Evolutionary conservation across 30 jellyfish, hydroid and myxozoan species (phyloP).

Genomic region (Clytia hemisphaerica): DNA sequence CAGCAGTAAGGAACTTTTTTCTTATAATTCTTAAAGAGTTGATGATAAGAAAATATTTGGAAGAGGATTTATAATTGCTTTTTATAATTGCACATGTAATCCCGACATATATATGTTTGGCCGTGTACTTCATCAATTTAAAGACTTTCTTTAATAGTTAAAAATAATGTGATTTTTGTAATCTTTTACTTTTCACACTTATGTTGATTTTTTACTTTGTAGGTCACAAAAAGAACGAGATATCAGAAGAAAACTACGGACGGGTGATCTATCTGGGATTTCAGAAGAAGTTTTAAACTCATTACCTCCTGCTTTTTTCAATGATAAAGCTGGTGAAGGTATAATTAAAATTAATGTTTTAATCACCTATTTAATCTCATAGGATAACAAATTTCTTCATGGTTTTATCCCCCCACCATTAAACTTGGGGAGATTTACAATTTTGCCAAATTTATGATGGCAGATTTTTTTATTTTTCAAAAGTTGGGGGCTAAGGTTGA

Average conservation of each 20-base stretch:
- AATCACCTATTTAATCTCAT: too few species aligned
- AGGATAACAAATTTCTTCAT: too few species aligned
- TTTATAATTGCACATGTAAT: not conserved
- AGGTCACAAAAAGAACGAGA: slow-evolving; percentile 90
- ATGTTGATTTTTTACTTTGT: not conserved
- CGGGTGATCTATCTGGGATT: slow-evolving; percentile 81
- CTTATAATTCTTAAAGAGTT: not conserved
- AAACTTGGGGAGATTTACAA: too few species aligned
- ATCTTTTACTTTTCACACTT: not conserved
- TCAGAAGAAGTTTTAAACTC: slow-evolving; percentile 67
- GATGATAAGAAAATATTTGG: too few species aligned
- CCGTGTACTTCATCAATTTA: too few species aligned
- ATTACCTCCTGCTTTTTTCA: slow-evolving; percentile 71
- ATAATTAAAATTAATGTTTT: too few species aligned
- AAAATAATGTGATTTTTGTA: not conserved
- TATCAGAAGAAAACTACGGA: slow-evolving; percentile 62
- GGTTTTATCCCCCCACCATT: too few species aligned
- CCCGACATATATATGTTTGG: too few species aligned
- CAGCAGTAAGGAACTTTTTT: slow-evolving; percentile 48
- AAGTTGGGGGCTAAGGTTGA: too few species aligned
- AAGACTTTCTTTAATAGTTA: not conserved
- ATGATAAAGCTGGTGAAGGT: slow-evolving; percentile 42
- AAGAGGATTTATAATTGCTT: not conserved
- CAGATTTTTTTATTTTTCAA: too few species aligned
- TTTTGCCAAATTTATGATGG: too few species aligned